These are phyloP conservation scores for Paramacrobiotus metropolitanus DNA, from an alignment of 1,140 invertebrate species.

Conservation along the genomic window DNA sequence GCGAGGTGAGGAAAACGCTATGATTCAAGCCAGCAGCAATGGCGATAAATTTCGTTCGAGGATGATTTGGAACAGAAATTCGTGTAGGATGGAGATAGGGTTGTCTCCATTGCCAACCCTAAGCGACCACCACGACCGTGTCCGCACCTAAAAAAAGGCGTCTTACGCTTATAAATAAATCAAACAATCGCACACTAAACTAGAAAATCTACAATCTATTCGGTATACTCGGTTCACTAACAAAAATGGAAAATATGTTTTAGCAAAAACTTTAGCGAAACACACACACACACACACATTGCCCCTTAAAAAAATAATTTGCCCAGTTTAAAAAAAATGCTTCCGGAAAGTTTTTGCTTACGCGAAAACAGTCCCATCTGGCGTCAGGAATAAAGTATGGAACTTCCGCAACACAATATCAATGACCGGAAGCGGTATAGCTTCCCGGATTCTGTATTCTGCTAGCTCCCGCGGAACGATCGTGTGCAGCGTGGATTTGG, in stretches of 20 bases:
- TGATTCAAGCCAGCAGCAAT: slow-evolving; percentile 34
- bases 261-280: no score
- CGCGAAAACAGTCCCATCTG: slow-evolving; percentile 19
- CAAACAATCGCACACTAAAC: not conserved
- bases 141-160: slow-evolving; percentile 38
- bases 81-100: no score
- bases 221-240: not conserved
- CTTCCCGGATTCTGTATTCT: not conserved
- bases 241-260: no score
- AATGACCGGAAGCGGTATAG: slow-evolving; percentile 6
- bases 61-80: no score
- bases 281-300: no score
- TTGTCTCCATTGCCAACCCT: slow-evolving; percentile 34
- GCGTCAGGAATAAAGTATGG: slow-evolving; percentile 39
- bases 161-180: not conserved
- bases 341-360: no score
- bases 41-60: slow-evolving; percentile 16
- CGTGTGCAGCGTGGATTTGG: not conserved
- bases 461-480: not conserved
- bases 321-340: no score
- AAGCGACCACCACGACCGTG: slow-evolving; percentile 44
- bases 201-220: not conserved
- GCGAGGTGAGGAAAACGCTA: slow-evolving; percentile 35
- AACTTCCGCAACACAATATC: slow-evolving; percentile 39
- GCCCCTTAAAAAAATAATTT: not conserved